A percentile compares a stretch with the other conserved stretches of the same genome.
Conservation (phyloP, 2,797 vertebrate genomes). For the Ispidina picta region DNA sequence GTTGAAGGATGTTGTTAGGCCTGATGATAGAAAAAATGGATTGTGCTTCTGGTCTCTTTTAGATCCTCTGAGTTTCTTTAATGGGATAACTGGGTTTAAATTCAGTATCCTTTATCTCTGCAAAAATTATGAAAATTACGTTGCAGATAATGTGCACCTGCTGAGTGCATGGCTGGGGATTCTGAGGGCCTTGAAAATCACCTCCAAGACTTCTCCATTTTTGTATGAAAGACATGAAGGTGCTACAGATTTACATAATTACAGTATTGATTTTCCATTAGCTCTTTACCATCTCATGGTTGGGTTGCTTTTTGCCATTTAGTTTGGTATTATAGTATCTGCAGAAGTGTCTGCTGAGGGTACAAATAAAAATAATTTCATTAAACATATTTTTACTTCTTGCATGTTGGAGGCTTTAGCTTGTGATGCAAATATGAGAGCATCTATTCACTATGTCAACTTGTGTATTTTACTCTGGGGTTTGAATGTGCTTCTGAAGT, state of each 20-base stretch:
- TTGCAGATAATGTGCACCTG: background rate
- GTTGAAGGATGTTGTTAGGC: background rate
- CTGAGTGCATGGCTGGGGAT: background rate
- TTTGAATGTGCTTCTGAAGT: background rate
- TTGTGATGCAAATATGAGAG: background rate
- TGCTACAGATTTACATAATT: background rate
- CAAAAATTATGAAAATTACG: background rate
- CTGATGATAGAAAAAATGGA: background rate
- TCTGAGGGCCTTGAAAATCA: background rate
- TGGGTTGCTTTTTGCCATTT: background rate
- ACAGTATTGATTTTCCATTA: background rate
- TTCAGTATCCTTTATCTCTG: background rate
- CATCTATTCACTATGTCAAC: background rate
- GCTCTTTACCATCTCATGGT: rapidly evolving
- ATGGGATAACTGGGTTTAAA: background rate
- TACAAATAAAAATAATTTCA: background rate
- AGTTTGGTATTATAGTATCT: background rate
- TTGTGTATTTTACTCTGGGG: background rate
- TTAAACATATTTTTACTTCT: background rate
- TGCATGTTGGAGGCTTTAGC: background rate
- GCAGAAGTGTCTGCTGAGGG: background rate
- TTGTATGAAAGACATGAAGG: background rate
- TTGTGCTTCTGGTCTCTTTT: background rate
- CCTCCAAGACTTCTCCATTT: background rate
- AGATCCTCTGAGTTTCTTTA: background rate